Percentiles rank a stretch among this genome's conserved stretches.
These are phyloP conservation scores for Halichoeres trimaculatus DNA, from an alignment of 2,113 vertebrate species.

Conservation along the genomic window DNA sequence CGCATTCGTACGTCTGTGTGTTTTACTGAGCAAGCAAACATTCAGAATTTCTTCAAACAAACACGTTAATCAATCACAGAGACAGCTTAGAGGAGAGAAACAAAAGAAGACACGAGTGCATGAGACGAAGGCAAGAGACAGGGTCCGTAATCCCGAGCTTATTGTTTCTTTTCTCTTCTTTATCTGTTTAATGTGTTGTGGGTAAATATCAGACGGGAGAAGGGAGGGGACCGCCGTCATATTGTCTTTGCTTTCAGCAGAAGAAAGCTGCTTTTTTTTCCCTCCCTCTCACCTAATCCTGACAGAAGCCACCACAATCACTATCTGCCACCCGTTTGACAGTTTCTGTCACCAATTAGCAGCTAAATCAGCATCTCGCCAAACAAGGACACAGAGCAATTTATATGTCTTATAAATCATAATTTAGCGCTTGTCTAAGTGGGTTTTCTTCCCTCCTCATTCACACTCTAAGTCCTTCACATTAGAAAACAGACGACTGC, in stretches of 20 bases:
- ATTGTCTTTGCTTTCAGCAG: constrained; percentile 89
- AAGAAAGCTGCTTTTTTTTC: constrained; percentile 80
- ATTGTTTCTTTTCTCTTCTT: constrained; percentile 88
- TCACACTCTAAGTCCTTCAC: constrained; percentile 67
- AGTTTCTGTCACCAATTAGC: constrained; percentile 99
- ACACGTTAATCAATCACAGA: constrained; percentile 92
- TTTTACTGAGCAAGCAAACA: constrained; percentile 94
- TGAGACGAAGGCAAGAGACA: constrained; percentile 72
- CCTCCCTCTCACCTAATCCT: constrained; percentile 90
- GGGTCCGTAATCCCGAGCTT: constrained; percentile 89
- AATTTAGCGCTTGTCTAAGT: constrained; percentile 81
- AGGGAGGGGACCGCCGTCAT: constrained; percentile 83
- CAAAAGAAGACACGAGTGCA: constrained; percentile 58
- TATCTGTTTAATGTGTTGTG: constrained; percentile 90
- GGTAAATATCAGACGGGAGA: constrained; percentile 94
- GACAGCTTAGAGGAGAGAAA: constrained; percentile 80
- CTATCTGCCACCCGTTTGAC: constrained; percentile 97
- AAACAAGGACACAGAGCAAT: constrained; percentile 87
- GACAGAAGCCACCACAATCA: constrained; percentile 91
- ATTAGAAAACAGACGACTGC: constrained; percentile 87
- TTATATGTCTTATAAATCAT: constrained; percentile 80
- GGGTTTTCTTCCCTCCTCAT: constrained; percentile 65
- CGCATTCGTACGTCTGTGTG: constrained; percentile 69
- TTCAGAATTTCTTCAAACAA: constrained; percentile 93
- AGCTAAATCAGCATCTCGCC: constrained; percentile 98